Base-by-base conservation (phyloP, 1,140 invertebrate species). In the Drosophila nigrodunni region DNA sequence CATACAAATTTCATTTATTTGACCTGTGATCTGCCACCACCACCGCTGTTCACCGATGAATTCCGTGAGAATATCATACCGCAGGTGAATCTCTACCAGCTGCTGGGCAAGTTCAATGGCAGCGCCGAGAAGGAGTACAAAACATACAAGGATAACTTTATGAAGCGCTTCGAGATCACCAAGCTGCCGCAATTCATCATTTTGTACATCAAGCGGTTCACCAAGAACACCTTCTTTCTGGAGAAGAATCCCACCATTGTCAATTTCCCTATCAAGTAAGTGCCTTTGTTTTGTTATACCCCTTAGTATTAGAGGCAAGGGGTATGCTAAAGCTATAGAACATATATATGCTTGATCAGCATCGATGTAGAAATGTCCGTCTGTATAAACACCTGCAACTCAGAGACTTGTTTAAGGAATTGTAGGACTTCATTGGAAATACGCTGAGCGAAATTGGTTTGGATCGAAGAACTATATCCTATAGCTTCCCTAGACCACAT, bases 231-330 rank as follows among this genome's bases (percentile, higher is more conserved):
- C 34, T 99, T 99, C 93, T 99, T 99, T 89, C 95, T 98, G 10
- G 99, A 99, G 92, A 99, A 99, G 93, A 99, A 99, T 94, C 98
- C 98, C 8, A 99, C 99, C 0, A 99, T 99, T 92, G 98, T 99
- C 0, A 99, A 99, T 93, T 99, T 99, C 92, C 98, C 99, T 6
- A 97, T 99, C 46, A 98, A 98, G 97, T 98, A 94, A 96, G 96
- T 95, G 3, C n/a, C 37, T 18, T 8, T 44, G 78, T 0, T 25
- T 25, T 2, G 25, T 4, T 25, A 25, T 25, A 25, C 25, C 25
- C 0, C 2, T 25, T 25, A 25, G 25, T 25, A 3, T 2, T 25
- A 25, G 25, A 3, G 25, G 25, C 4, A 25, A 3, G 25, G 25
- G 0, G 25, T 25, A 25, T 25, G 25, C 25, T 25, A 4, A 25